Evolutionary conservation across 1,140 invertebrate genomes (phyloP).

Genomic region (Lutraria rhynchaena): DNA sequence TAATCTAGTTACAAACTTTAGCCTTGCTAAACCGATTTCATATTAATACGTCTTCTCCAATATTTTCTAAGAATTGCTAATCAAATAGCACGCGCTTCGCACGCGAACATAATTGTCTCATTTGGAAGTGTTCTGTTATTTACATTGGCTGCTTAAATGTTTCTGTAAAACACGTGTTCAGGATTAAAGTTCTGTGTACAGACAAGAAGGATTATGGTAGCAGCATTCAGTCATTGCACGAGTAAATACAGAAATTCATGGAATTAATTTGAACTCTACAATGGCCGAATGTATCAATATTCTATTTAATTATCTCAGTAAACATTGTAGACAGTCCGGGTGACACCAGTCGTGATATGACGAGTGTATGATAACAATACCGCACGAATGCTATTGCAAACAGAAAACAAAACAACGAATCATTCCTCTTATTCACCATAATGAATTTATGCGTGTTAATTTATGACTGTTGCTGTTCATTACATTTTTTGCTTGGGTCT

Average conservation of each 20-base stretch:
- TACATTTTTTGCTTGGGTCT: too few species aligned
- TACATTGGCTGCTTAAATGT: conserved; percentile 55
- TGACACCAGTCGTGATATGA: too few species aligned
- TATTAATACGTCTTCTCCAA: conserved; percentile 50
- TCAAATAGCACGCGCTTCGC: conserved; percentile 56
- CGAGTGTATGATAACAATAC: too few species aligned
- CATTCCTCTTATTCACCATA: too few species aligned
- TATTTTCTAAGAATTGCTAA: conserved; percentile 50
- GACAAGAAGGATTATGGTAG: conserved; percentile 23
- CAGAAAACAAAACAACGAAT: too few species aligned
- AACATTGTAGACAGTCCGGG: conserved; percentile 22
- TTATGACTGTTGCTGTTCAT: too few species aligned
- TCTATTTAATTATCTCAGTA: conserved; percentile 60
- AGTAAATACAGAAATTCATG: conserved; percentile 35
- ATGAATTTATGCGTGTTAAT: too few species aligned
- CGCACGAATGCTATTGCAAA: too few species aligned
- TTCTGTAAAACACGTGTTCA: conserved; percentile 54
- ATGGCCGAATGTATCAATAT: conserved; percentile 53
- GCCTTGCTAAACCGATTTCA: conserved; percentile 43
- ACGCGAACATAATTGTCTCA: conserved; percentile 52
- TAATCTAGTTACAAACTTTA: conserved; percentile 43
- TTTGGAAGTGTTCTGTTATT: conserved; percentile 54
- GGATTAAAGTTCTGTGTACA: conserved; percentile 57
- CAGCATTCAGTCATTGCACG: conserved; percentile 19
- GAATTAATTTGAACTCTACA: conserved; percentile 59